phyloP scores from a whole-genome alignment of 2,888 invertebrate species.

The Petrolisthes cinctipes region DNA sequence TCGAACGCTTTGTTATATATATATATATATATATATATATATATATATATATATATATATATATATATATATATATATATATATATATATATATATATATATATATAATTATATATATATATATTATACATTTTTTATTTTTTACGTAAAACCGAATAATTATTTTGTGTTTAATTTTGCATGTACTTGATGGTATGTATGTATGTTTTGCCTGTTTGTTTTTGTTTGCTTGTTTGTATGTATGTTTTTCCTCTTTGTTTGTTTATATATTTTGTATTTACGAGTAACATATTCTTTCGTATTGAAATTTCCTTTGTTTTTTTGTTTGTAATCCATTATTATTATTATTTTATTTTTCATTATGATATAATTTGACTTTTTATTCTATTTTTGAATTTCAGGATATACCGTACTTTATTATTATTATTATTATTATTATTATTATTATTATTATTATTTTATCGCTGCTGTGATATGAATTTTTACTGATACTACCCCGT shows the following conservation, averaged over 20 bases:
- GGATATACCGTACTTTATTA: neutral
- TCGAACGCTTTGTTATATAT: conserved; percentile 5
- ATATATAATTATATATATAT: neutral
- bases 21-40: conserved; percentile 30
- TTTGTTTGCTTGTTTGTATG: neutral
- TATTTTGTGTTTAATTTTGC: no score
- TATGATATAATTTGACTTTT: no score
- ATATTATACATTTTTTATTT: neutral
- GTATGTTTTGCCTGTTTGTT: neutral
- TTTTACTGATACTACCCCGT: no score
- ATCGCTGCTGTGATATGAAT: no score
- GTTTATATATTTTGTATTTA: neutral
- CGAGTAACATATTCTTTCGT: no score
- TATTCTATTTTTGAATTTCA: no score
- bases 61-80: conserved; percentile 42
- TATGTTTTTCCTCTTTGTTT: neutral
- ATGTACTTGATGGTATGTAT: neutral
- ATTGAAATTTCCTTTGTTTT: no score
- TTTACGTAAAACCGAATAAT: neutral
- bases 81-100: neutral
- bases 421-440: neutral
- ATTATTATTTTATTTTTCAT: no score
- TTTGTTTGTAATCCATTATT: no score
- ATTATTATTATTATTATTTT: no score
- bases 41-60: conserved; percentile 42